phyloP scores from a whole-genome alignment of 2,797 vertebrate species.

The Pangasius macronema region DNA sequence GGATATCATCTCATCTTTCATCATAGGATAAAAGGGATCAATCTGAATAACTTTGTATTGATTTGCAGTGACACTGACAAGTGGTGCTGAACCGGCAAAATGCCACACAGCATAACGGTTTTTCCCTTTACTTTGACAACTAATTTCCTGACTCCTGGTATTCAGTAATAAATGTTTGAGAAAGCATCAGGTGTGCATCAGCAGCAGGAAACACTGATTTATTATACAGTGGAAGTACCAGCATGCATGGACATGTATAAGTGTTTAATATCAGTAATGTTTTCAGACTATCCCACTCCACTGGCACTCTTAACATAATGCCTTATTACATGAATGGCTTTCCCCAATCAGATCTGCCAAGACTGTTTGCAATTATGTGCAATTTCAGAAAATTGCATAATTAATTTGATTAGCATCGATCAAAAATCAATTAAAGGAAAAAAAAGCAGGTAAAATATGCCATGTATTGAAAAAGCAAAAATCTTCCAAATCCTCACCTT shows the following conservation, averaged over 20 bases:
- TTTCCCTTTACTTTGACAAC: not conserved
- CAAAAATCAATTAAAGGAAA: conserved; percentile 11
- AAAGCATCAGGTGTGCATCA: not conserved
- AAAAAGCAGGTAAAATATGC: not conserved
- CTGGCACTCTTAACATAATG: conserved; percentile 35
- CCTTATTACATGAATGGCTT: conserved; percentile 38
- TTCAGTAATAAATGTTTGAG: not conserved
- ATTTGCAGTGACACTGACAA: not conserved
- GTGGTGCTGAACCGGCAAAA: not conserved
- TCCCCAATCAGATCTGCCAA: conserved; percentile 33
- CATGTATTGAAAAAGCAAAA: not conserved
- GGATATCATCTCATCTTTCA: not conserved
- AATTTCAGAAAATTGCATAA: conserved; percentile 46
- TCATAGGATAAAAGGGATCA: not conserved
- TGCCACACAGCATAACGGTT: not conserved
- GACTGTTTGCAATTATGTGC: conserved; percentile 49
- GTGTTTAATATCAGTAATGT: not conserved
- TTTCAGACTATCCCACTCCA: not conserved
- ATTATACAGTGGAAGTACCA: not conserved
- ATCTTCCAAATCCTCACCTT: not conserved
- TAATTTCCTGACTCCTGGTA: not conserved
- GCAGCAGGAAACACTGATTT: not conserved
- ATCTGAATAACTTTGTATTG: not conserved
- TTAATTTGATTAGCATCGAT: conserved; percentile 46
- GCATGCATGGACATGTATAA: not conserved